A percentile compares a stretch with the other conserved stretches of the same genome.
phyloP scores from a whole-genome alignment of 2,888 invertebrate genomes.

The Cataglyphis albicans region DNA sequence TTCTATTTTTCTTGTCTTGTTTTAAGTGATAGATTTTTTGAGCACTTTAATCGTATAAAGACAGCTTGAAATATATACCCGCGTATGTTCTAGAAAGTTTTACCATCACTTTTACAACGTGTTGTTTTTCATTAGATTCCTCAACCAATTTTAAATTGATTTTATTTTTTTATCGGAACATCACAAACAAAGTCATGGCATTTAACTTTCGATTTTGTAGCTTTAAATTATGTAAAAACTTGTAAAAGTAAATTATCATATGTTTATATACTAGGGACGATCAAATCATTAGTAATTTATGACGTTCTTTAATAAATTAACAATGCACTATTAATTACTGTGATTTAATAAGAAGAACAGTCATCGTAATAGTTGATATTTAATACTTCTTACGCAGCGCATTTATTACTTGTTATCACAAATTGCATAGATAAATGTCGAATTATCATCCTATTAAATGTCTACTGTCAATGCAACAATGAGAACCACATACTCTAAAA shows the following conservation, averaged over 20 bases:
- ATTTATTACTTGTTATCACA: not conserved
- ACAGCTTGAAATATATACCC: slow-evolving; percentile 8
- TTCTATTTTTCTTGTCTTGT: slow-evolving; percentile 13
- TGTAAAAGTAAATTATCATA: not conserved
- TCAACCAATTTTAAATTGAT: not conserved
- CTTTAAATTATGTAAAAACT: not conserved
- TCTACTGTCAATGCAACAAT: not conserved
- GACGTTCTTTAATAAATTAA: not conserved
- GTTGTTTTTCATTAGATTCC: not conserved
- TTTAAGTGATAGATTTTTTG: slow-evolving; percentile 19
- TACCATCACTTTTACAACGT: not conserved
- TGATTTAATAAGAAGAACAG: not conserved
- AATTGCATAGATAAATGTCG: not conserved
- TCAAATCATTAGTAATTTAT: not conserved
- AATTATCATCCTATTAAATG: not conserved
- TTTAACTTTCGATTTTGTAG: not conserved
- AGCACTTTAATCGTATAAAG: slow-evolving; percentile 17
- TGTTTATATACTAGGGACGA: not conserved
- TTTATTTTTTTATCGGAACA: not conserved
- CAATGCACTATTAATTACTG: not conserved
- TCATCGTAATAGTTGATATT: not conserved
- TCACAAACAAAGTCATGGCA: not conserved
- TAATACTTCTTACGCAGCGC: not conserved
- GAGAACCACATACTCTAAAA: not conserved
- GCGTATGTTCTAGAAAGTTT: not conserved